phyloP scores from a whole-genome alignment of 1,140 invertebrate genomes.

The Ditylenchus dipsaci region DNA sequence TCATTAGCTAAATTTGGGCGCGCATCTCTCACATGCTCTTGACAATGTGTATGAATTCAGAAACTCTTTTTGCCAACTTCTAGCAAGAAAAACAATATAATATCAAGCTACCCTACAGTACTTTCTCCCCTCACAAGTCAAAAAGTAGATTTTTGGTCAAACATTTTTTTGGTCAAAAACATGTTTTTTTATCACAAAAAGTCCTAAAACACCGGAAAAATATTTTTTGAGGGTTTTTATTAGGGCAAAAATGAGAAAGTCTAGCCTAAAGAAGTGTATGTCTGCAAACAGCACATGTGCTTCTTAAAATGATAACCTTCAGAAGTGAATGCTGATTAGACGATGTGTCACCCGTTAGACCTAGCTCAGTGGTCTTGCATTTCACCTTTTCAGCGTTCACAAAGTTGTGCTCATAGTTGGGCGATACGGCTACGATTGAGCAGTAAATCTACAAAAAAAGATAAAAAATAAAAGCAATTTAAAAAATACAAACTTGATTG shows the following conservation, averaged over 20 bases:
- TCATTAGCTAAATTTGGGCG: too few species aligned
- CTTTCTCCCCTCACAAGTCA: too few species aligned
- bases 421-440: slow-evolving; percentile 9
- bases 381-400: slow-evolving; percentile 27
- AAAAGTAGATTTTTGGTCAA: too few species aligned
- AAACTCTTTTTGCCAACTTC: too few species aligned
- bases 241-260: neutral
- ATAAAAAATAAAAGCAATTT: neutral
- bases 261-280: neutral
- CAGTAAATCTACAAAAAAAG: slow-evolving; percentile 19
- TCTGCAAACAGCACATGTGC: neutral
- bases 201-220: too few species aligned
- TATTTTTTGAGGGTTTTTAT: too few species aligned
- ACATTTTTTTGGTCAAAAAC: too few species aligned
- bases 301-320: neutral
- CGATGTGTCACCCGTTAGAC: slow-evolving; percentile 15
- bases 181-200: too few species aligned
- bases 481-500: slow-evolving; percentile 11
- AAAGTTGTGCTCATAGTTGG: slow-evolving; percentile 19
- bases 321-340: slow-evolving; percentile 15
- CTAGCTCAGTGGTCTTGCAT: slow-evolving; percentile 12
- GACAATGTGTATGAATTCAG: too few species aligned
- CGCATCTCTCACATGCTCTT: too few species aligned
- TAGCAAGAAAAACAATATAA: too few species aligned
- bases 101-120: too few species aligned